phyloP scores from a whole-genome alignment of 2,113 vertebrate species.

The Salminus brasiliensis region DNA sequence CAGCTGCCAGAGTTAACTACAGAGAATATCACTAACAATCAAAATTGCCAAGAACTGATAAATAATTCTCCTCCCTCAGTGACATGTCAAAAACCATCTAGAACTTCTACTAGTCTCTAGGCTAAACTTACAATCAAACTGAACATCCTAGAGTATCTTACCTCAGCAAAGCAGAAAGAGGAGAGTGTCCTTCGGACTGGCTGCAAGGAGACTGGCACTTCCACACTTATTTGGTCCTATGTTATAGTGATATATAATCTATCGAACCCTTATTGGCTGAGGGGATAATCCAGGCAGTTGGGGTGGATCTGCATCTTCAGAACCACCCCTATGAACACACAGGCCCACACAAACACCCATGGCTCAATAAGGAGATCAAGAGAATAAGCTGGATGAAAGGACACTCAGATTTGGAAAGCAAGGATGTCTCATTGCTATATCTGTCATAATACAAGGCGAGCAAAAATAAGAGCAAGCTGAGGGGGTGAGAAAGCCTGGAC shows the following conservation, averaged over 20 bases:
- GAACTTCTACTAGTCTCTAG: neutral
- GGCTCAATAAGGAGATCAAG: constrained; percentile 78
- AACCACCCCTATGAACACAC: constrained; percentile 3
- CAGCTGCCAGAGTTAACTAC: neutral
- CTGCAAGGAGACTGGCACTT: constrained; percentile 68
- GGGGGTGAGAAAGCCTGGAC: constrained; percentile 32
- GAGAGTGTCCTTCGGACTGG: constrained; percentile 72
- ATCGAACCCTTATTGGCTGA: constrained; percentile 82
- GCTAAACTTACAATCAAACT: neutral
- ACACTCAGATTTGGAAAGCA: constrained; percentile 76
- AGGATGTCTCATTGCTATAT: constrained; percentile 85
- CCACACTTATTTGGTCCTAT: constrained; percentile 71
- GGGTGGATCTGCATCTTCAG: constrained; percentile 68
- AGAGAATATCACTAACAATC: neutral
- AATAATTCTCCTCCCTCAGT: neutral
- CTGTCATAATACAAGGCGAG: constrained; percentile 73
- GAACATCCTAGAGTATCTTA: constrained; percentile 64
- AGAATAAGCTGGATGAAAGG: constrained; percentile 74
- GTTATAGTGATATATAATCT: constrained; percentile 88
- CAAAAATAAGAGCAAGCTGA: constrained; percentile 59
- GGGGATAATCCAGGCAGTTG: constrained; percentile 21
- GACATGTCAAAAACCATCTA: neutral
- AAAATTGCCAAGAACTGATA: neutral
- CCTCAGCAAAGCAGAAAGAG: constrained; percentile 77
- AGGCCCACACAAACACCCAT: neutral